These are phyloP conservation scores for Centroberyx gerrardi DNA, from an alignment of 2,797 vertebrate species.

Conservation along the genomic window DNA sequence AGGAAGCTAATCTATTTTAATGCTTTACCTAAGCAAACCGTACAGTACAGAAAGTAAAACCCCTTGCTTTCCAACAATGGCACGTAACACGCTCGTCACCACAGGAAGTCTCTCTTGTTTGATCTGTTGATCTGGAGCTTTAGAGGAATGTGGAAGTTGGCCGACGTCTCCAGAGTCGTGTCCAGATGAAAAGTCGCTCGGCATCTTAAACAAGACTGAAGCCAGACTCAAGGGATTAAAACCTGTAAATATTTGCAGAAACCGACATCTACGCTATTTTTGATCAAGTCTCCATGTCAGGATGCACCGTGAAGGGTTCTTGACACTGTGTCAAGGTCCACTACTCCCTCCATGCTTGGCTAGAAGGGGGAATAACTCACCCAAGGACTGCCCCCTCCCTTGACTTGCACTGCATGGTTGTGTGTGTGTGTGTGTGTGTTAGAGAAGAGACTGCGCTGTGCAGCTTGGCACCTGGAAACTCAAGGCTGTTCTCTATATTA, in stretches of 20 bases:
- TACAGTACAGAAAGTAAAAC: conserved; percentile 5
- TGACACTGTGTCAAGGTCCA: not conserved
- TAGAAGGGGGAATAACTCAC: conserved; percentile 10
- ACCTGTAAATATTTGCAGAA: conserved; percentile 41
- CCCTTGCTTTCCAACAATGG: conserved; percentile 10
- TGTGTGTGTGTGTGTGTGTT: conserved; percentile 36
- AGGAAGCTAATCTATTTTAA: not conserved
- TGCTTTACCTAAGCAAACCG: not conserved
- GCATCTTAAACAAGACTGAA: conserved; percentile 14
- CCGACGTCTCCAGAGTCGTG: conserved; percentile 27
- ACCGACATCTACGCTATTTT: conserved; percentile 11
- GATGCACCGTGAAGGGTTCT: not conserved
- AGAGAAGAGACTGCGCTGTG: conserved; percentile 4
- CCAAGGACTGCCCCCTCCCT: conserved; percentile 22
- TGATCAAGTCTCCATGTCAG: conserved; percentile 6
- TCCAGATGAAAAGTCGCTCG: conserved; percentile 27
- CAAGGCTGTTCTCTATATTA: conserved; percentile 49
- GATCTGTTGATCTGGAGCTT: conserved; percentile 47
- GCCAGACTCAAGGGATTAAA: conserved; percentile 17
- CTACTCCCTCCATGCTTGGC: conserved; percentile 17
- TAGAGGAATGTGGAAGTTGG: conserved; percentile 55
- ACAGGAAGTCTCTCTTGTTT: conserved; percentile 48
- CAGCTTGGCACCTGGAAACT: conserved; percentile 11
- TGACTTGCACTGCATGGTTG: conserved; percentile 62
- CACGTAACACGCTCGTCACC: conserved; percentile 27